Evolutionary conservation across 2,113 vertebrate genomes (phyloP), one percentile per base, ranked within the genome.

Genomic region (Oncorhynchus masou): DNA sequence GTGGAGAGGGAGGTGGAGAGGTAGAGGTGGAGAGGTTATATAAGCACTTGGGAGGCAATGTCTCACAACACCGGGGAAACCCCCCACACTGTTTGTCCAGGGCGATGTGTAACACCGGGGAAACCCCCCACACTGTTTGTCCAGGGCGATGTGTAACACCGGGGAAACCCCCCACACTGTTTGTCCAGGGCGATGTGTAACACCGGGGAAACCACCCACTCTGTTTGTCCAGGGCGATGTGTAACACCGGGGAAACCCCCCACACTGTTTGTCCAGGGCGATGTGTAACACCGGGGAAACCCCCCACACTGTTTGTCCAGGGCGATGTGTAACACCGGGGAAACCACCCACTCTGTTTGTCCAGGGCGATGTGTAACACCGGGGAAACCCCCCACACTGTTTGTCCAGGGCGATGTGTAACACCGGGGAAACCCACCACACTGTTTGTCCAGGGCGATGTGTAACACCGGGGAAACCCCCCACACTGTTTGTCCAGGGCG

Each of bases 1-100:
- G n/a, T 7, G 19, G 9, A n/a, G 6, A 31, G 34, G 73, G 74
- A 12, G 62, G 12, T 7, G n/a, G 2, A 22, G 34, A 22, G 29
- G 16, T 80, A 75, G 82, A 88, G 84, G n/a, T n/a, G n/a, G n/a
- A 88, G 85, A 75, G 85, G 90, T 93, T 93, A 93, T 85, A 87
- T 93, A 93, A 93, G 89, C 84, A 90, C 89, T 91, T 93, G 91
- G 92, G 91, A 87, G 88, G 91, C 91, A 89, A 92, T 92, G 90
- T 90, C 91, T 90, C 83, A 81, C 82, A 82, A 84, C 69, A 62
- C 84, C 73, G 82, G 81, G 83, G 19, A 89, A 83, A 74, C 85
- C 87, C 76, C 91, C 88, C 88, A 91, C 91, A 74, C 81, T 74
- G 45, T 74, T 34, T 77, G 71, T 75, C 78, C 39, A 13, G 45